Base-by-base conservation (phyloP, 2,888 invertebrate species). In the Helleia helle region DNA sequence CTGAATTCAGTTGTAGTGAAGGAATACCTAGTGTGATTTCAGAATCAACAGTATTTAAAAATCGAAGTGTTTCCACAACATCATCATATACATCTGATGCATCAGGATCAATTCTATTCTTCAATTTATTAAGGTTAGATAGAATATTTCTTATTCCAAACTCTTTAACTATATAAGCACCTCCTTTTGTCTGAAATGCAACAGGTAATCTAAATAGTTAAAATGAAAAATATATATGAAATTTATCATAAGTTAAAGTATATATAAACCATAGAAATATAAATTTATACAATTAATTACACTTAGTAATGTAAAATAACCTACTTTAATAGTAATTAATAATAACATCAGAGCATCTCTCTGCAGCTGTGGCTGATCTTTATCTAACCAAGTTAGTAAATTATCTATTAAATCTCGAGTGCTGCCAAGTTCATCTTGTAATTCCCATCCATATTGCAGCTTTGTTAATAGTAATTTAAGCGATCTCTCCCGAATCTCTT, bases 301-400 rank as follows among this genome's bases (percentile, higher is more conserved):
- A n/a, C n/a, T n/a, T n/a, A n/a, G n/a, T n/a, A n/a, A n/a, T 15
- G 18, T 26, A 12, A 29, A 38, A 29, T 5, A 26, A 41, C 38
- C 56, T 73, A 90, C 90, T 73, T 87, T 86, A 22, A 90, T 59
- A 39, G 88, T 74, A 41, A 65, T 67, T 37, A 86, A 66, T 31
- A 91, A 71, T 42, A 91, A 71, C 40, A 86, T 67, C 26, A 91
- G 69, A 41, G 88, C 89, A 60, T 87, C 84, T 44, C 75, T 73
- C 56, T 89, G 87, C 41, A 87, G 66, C 0, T 86, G 70, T 25
- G 86, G 75, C 34, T 79, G 67, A 26, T 87, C 76, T 41, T 77
- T 84, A 36, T 86, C 62, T 61, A 91, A 90, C 91, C 91, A 91
- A 37, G 86, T 76, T 34, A 91, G 68, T 15, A 91, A 65, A 46